phyloP scores from a whole-genome alignment of 2,888 invertebrate genomes.

The Oxystoma pomonae region DNA sequence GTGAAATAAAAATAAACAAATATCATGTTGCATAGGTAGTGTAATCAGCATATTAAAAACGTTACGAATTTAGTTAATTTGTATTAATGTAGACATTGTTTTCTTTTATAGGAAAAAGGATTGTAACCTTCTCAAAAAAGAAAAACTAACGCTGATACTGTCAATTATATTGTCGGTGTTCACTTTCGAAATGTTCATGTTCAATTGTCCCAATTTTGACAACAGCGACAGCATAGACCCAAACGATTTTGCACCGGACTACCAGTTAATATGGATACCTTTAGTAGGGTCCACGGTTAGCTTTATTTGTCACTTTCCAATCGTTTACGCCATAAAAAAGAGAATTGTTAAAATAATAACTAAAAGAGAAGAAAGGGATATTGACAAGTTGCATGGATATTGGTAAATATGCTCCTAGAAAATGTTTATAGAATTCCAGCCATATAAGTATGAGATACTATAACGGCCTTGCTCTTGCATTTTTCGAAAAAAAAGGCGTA shows the following conservation, averaged over 20 bases:
- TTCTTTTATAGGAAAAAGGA: constrained; percentile 22
- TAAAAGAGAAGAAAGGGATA: neutral
- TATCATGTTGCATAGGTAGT: neutral
- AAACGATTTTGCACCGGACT: constrained; percentile 23
- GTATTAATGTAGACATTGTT: too few relatives aligned
- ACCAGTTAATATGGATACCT: neutral
- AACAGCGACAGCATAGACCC: constrained; percentile 28
- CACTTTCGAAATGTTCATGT: constrained; percentile 24
- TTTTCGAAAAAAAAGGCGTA: too few relatives aligned
- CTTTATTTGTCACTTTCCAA: constrained; percentile 27
- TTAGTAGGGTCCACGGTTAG: constrained; percentile 15
- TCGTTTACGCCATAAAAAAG: constrained; percentile 26
- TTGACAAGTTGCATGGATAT: neutral
- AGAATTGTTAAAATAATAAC: constrained; percentile 1
- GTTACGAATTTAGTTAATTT: too few relatives aligned
- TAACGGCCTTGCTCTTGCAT: too few relatives aligned
- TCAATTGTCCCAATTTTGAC: constrained; percentile 28
- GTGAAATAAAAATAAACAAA: too few relatives aligned
- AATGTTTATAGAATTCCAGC: too few relatives aligned
- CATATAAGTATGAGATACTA: too few relatives aligned
- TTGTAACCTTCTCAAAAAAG: constrained; percentile 22
- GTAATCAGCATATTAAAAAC: constrained; percentile 5
- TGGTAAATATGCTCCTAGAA: too few relatives aligned
- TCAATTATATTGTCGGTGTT: constrained; percentile 30
- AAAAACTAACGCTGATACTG: constrained; percentile 29